Evolutionary conservation across 2,888 invertebrate genomes (phyloP), one percentile per base, ranked within the genome.

Genomic region (Nomada fucata): DNA sequence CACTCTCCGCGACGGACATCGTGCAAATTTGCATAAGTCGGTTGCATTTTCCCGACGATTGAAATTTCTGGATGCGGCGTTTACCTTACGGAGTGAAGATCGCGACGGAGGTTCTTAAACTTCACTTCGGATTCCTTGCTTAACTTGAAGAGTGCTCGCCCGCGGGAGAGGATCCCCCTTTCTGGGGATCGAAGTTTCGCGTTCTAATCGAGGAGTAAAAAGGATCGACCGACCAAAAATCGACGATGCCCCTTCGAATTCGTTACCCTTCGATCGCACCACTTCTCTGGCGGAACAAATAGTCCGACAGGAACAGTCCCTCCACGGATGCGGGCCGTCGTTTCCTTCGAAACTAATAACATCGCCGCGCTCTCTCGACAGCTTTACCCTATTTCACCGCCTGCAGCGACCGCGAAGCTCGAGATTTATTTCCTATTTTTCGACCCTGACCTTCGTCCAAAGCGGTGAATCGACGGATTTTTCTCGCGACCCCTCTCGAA

Each of bases 401-500:
- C 29, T 0, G 13, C 5, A 23, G 0, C 20, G 20, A 23, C 5
- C 36, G 23, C 10, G 36, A 5, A 29, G 13, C 5, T 15, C 36
- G 10, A 9, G 73, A 79, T 84, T 86, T 84, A 82, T 72, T 63
- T 53, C 68, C 55, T 78, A 76, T 76, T 78, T 85, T 69, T 78
- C 86, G 79, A 57, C 86, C 86, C 63, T 86, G 86, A 86, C 86
- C 86, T 86, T 86, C 77, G 64, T 7, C 3, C 44, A 7, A 11
- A 4, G 23, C 52, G 13, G 52, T 57, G 68, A 67, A 74, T 77
- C 67, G 47, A 18, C n/a, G 23, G 50, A 82, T 82, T 55, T 59
- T 78, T 68, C 59, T 50, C 42, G 9, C 11, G 57, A 53, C 15
- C 36, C n/a, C 29, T n/a, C 13, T 55, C 15, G 64, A 69, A 82